Conservation (phyloP, 2,888 invertebrate species). For the Tenthredo notha region DNA sequence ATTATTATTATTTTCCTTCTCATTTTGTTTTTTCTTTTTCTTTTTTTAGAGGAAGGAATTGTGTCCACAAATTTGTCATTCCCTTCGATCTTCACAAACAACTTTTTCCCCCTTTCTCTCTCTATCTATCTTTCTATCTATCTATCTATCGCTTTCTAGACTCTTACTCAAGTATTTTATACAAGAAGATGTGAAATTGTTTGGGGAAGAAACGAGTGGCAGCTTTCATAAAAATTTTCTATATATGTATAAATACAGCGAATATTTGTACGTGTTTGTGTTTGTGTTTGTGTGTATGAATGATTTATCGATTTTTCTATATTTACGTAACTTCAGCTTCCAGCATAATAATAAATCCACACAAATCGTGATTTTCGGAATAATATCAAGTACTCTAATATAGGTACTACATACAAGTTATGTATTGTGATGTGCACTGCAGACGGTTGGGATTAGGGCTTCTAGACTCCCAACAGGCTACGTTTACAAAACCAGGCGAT, state of each 20-base stretch:
- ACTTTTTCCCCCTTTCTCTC: neutral
- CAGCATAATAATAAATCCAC: neutral
- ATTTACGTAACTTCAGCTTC: neutral
- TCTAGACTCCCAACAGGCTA: no score
- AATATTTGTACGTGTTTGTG: neutral
- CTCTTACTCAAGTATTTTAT: conserved; percentile 5
- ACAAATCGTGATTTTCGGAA: neutral
- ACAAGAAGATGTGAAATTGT: neutral
- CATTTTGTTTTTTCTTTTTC: neutral
- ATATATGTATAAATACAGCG: no score
- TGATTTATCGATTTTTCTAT: neutral
- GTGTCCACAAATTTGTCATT: conserved; percentile 58
- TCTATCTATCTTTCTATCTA: neutral
- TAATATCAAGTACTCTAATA: neutral
- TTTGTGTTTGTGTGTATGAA: neutral
- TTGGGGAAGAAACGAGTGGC: neutral
- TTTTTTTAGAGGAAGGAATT: conserved; percentile 48
- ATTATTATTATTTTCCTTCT: no score
- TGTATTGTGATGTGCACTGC: neutral
- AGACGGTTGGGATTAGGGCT: no score
- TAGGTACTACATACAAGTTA: neutral
- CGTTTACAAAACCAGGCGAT: no score
- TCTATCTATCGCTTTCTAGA: neutral
- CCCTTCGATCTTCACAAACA: conserved; percentile 41
- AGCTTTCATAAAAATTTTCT: neutral